A percentile compares a stretch with the other conserved stretches of the same genome.
These are phyloP conservation scores for Diglossa cyanea DNA, from an alignment of 2,797 vertebrate genomes.

Conservation along the genomic window DNA sequence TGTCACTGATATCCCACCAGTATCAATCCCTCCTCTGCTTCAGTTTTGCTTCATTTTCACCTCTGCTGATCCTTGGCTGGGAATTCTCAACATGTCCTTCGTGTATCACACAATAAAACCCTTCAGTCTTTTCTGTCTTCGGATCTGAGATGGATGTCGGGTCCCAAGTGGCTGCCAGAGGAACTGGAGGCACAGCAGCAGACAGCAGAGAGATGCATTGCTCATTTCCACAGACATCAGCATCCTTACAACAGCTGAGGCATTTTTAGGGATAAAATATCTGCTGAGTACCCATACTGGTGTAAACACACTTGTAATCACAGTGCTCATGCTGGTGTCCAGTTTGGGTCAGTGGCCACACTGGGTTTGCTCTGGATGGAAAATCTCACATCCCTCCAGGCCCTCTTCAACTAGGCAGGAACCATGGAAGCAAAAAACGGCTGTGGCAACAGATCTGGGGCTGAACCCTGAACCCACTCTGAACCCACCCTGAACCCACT, in stretches of 20 bases:
- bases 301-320: rapidly evolving
- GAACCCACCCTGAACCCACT: neutral
- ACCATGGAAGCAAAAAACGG: neutral
- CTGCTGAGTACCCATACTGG: rapidly evolving
- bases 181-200: neutral
- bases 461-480: neutral
- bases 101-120: neutral
- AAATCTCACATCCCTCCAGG: neutral
- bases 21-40: neutral
- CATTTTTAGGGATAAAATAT: neutral
- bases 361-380: neutral
- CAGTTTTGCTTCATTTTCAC: slow-evolving; percentile 36
- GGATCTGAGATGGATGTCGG: neutral
- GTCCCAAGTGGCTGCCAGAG: neutral
- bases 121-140: neutral
- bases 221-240: neutral
- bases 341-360: rapidly evolving
- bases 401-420: neutral
- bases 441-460: neutral
- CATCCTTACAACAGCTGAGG: rapidly evolving
- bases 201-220: neutral
- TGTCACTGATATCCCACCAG: neutral
- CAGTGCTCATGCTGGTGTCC: rapidly evolving
- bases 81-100: neutral
- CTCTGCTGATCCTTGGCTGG: neutral